Conservation (phyloP, 2,888 invertebrate genomes). For the Andrena praecox region DNA sequence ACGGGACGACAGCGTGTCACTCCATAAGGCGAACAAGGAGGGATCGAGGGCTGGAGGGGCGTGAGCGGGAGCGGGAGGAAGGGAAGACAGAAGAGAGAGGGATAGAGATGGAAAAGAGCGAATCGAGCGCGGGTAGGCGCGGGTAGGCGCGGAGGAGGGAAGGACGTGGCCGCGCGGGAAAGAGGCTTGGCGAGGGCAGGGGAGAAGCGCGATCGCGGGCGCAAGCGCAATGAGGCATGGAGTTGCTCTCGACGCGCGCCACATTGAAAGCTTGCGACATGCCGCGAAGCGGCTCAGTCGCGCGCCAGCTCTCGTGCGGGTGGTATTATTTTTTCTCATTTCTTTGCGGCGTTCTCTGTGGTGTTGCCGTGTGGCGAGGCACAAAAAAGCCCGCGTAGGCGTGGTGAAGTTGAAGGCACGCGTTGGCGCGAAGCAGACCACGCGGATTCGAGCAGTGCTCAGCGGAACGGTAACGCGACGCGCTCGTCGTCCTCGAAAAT, state of each 20-base stretch:
- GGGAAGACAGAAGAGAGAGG: constrained; percentile 1
- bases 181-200: constrained; percentile 69
- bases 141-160: not conserved
- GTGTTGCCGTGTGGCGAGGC: constrained; percentile 52
- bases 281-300: constrained; percentile 82
- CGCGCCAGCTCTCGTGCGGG: constrained; percentile 82
- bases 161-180: constrained; percentile 37
- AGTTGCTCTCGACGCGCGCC: constrained; percentile 77
- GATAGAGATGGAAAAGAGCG: constrained; percentile 25
- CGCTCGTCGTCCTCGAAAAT: constrained; percentile 64
- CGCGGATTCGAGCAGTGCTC: constrained; percentile 17
- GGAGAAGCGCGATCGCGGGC: constrained; percentile 77
- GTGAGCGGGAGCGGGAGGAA: not conserved
- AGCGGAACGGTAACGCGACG: constrained; percentile 13
- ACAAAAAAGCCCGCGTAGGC: constrained; percentile 61
- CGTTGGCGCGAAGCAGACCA: constrained; percentile 31
- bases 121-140: constrained; percentile 2
- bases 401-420: constrained; percentile 52
- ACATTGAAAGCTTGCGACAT: constrained; percentile 85
- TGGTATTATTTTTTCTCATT: constrained; percentile 62
- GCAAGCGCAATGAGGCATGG: constrained; percentile 75
- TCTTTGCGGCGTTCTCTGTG: constrained; percentile 33
- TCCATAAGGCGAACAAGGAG: constrained; percentile 33
- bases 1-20: constrained; percentile 49
- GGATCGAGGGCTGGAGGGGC: constrained; percentile 4